These are phyloP conservation scores for Stratiolaelaps scimitus DNA, from an alignment of 1,140 invertebrate species.

Conservation along the genomic window DNA sequence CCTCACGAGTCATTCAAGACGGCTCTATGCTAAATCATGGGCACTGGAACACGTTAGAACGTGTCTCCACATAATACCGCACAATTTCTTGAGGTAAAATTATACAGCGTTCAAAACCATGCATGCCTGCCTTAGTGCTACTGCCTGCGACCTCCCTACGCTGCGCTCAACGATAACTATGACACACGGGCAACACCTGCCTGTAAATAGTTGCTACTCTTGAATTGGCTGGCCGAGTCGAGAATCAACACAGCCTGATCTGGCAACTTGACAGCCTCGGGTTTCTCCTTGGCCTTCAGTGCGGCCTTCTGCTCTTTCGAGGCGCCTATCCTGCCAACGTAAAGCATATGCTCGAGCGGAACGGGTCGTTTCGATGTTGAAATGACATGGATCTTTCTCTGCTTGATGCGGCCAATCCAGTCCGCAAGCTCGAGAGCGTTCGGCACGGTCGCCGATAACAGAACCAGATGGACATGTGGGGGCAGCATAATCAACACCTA, in stretches of 20 bases:
- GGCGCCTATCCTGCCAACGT: conserved; percentile 69
- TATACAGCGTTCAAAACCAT: too few relatives aligned
- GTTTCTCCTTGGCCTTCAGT: conserved; percentile 4
- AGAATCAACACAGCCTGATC: conserved; percentile 53
- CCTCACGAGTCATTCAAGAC: too few relatives aligned
- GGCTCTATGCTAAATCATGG: too few relatives aligned
- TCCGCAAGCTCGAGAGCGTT: conserved; percentile 92
- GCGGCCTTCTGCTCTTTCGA: conserved; percentile 58
- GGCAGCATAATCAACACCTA: conserved; percentile 71
- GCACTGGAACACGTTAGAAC: too few relatives aligned
- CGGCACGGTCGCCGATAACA: conserved; percentile 94
- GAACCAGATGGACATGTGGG: conserved; percentile 82
- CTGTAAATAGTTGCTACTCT: conserved; percentile 17
- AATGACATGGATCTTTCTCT: conserved; percentile 85
- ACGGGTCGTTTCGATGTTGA: conserved; percentile 85
- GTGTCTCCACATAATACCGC: too few relatives aligned
- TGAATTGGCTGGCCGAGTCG: conserved; percentile 57
- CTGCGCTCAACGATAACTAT: too few relatives aligned
- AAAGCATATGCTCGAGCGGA: conserved; percentile 84
- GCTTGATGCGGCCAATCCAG: conserved; percentile 89
- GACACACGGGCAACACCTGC: too few relatives aligned
- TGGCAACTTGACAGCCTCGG: conserved; percentile 13
- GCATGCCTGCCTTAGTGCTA: too few relatives aligned
- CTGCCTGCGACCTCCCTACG: too few relatives aligned
- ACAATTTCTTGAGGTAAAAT: too few relatives aligned